phyloP scores from a whole-genome alignment of 2,888 invertebrate species.

The Pachydiplax longipennis region DNA sequence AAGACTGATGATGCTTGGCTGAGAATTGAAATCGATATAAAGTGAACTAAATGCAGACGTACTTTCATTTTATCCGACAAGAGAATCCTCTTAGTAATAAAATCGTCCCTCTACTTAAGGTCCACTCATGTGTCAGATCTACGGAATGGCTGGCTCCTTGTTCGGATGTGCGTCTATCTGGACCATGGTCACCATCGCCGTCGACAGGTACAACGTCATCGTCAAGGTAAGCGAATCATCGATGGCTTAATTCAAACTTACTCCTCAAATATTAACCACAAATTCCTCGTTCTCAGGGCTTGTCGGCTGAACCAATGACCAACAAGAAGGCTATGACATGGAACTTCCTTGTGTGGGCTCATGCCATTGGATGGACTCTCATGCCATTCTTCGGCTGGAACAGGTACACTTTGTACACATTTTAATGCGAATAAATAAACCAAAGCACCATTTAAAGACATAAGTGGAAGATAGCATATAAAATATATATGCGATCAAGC shows the following conservation, averaged over 20 bases:
- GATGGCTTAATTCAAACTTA: neutral
- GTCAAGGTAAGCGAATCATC: constrained; percentile 54
- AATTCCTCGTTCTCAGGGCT: constrained; percentile 62
- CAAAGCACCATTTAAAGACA: too few species aligned
- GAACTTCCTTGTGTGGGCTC: constrained; percentile 80
- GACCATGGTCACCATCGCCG: constrained; percentile 59
- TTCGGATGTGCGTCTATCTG: constrained; percentile 61
- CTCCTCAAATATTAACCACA: neutral
- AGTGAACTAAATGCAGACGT: too few species aligned
- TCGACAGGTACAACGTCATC: constrained; percentile 61
- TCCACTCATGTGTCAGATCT: constrained; percentile 58
- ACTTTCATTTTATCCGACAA: too few species aligned
- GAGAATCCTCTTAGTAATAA: too few species aligned
- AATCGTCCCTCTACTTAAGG: constrained; percentile 48
- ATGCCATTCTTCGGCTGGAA: constrained; percentile 90
- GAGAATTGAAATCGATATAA: too few species aligned
- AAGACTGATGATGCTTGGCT: too few species aligned
- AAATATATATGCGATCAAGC: too few species aligned
- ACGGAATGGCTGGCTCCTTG: constrained; percentile 60
- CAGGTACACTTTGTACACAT: too few species aligned
- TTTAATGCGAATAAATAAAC: too few species aligned
- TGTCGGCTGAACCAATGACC: constrained; percentile 84
- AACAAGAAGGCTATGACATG: constrained; percentile 80
- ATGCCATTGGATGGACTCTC: constrained; percentile 80
- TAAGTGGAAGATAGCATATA: too few species aligned